Evolutionary conservation across 35 echinoderm and acorn worm species (phyloP), one percentile per base, ranked within the genome.

Genomic region (Ophiothrix spiculata): DNA sequence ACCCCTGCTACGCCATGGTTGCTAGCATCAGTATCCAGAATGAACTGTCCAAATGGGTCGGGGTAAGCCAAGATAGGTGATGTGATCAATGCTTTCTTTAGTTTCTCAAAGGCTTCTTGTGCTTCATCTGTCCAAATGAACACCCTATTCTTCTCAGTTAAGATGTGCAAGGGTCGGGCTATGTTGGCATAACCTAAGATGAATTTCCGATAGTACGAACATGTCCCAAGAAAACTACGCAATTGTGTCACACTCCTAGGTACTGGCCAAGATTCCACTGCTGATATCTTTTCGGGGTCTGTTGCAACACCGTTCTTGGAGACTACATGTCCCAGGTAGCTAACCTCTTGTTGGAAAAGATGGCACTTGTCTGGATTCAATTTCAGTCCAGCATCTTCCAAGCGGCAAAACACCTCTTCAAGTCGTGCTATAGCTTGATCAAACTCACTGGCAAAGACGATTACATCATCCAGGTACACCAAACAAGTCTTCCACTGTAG

Each of bases 21-120:
- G 21, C 78, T 78, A n/a, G 89, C 89, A 78, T 92, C 94, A 4
- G 89, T 91, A 78, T 89, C 82, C 0, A 97, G 56, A 17, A 92
- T 79, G 76, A 87, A 92, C 8, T 31, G 31, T 25, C 37, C 60
- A n/a, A 81, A 17, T 4, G 4, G 15, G 3, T 17, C 33, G 13
- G 86, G 90, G 40, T 49, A 92, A 21, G 86, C 29, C 0, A 89
- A 38, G 4, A 97, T 40, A 33, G 90, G 90, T 37, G 86, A 56
- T 15, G 29, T 81, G 3, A 73, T 88, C 15, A 97, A 75, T 15
- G 75, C 74, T 0, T 49, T 49, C 49, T 92, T 88, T 15, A 92
- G 35, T 0, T 39, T 82, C 2, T 56, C 11, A 60, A 97, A 92
- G 23, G 93, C 89, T 31, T 23, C 41, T 14, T 89, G 40, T 76